phyloP scores from a whole-genome alignment of 2,113 vertebrate genomes.

The Cranoglanis bouderius region DNA sequence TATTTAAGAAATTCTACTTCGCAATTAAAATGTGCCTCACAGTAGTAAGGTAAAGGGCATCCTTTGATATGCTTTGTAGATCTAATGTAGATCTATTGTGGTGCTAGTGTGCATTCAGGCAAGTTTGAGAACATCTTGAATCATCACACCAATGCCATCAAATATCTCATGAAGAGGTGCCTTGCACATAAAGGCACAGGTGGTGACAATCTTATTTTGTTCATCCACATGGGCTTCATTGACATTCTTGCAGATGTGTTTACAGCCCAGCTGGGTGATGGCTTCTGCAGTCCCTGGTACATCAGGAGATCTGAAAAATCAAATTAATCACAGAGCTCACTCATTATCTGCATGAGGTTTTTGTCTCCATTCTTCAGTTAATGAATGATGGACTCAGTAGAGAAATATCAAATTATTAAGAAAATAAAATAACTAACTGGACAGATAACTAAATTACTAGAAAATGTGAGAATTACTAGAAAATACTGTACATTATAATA shows the following conservation, averaged over 20 bases:
- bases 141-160: conserved; percentile 76
- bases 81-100: neutral
- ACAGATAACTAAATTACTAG: neutral
- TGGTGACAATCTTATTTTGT: conserved; percentile 77
- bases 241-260: conserved; percentile 75
- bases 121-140: conserved; percentile 72
- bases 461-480: neutral
- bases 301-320: conserved; percentile 73
- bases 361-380: neutral
- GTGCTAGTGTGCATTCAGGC: conserved; percentile 49
- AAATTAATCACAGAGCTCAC: neutral
- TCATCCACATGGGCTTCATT: conserved; percentile 74
- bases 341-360: neutral
- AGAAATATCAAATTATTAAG: neutral
- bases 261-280: conserved; percentile 74
- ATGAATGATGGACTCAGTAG: neutral
- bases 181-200: conserved; percentile 78
- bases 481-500: too few species aligned
- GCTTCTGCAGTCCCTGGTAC: conserved; percentile 71
- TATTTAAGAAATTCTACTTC: neutral
- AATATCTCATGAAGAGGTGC: conserved; percentile 77
- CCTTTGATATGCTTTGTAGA: neutral
- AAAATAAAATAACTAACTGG: neutral
- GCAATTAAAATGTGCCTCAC: neutral
- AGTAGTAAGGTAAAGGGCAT: neutral